Evolutionary conservation across 2,888 invertebrate genomes (phyloP), one percentile per base, ranked within the genome.

Genomic region (Syrista parreyssii): DNA sequence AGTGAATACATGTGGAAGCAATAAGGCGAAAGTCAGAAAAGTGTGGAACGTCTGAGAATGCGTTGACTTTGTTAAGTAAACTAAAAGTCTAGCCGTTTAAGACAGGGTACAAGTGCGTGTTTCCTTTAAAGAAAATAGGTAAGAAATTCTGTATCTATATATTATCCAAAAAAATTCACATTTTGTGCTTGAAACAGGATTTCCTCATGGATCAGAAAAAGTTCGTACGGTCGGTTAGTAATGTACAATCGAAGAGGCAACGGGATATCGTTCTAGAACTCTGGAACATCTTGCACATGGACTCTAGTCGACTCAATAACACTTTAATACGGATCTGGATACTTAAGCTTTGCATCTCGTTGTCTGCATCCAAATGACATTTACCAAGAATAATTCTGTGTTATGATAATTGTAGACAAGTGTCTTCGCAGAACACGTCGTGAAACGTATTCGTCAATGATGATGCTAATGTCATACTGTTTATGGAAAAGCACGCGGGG

Each of bases 391-490:
- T 86, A 88, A 88, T 88, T 87, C 84, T 84, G 82, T 83, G 86
- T 87, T 87, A 88, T 87, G 86, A 85, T 88, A 88, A 88, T 88
- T 86, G 86, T 86, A 85, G 80, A 82, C 88, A 88, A 87, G 87
- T 88, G 88, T 86, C 78, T 86, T 82, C 55, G 82, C 87, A 87
- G 87, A 86, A 84, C 83, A 79, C 82, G 74, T 76, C 77, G 77
- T 69, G 72, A 80, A 75, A 80, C 74, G 79, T 78, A 79, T 80
- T 84, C 81, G 78, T 83, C 79, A 82, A 55, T 23, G 40, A 55
- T 55, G 9, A 55, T 23, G 23, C 40, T 55, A 40, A 40, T 40
- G 23, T 55, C 40, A 55, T 23, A 55, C 40, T 55, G 40, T 15
- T 9, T 55, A 6, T 23, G 23, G 1, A 55, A 23, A 55, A 55